Evolutionary conservation across 1,140 invertebrate species (phyloP).

Genomic region (Piezodorus guildinii): DNA sequence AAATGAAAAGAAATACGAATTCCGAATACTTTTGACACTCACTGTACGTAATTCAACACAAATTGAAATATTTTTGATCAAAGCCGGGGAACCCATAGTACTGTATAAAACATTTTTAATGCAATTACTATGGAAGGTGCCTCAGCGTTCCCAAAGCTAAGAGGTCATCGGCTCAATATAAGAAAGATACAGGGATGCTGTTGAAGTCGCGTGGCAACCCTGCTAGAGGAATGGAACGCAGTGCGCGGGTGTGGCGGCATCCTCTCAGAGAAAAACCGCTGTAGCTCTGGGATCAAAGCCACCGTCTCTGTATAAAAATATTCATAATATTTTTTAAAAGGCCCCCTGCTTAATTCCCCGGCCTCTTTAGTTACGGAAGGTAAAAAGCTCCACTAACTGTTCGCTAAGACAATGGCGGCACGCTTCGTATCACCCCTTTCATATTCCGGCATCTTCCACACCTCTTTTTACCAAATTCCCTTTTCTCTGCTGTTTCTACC

Average conservation of each 20-base stretch:
- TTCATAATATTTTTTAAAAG: slow-evolving; percentile 8
- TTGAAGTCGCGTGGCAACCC: no score
- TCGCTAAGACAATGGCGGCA: slow-evolving; percentile 5
- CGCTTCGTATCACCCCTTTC: neutral
- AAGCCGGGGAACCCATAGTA: no score
- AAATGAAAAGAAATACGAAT: no score
- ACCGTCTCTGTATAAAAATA: neutral
- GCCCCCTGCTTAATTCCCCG: slow-evolving; percentile 2
- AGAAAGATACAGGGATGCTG: no score
- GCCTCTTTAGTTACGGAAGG: neutral
- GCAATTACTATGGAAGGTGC: no score
- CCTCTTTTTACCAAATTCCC: neutral
- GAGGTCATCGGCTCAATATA: no score
- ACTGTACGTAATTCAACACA: no score
- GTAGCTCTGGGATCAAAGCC: neutral
- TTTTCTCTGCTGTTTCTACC: neutral
- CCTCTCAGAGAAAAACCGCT: neutral
- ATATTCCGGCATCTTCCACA: neutral
- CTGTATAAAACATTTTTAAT: no score
- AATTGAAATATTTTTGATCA: no score
- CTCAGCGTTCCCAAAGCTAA: no score
- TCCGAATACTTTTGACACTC: no score
- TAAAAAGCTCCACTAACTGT: neutral
- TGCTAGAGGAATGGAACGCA: no score
- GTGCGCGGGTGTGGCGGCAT: neutral